phyloP scores from a whole-genome alignment of 2,113 vertebrate genomes.

The Neolamprologus caudopunctatus region DNA sequence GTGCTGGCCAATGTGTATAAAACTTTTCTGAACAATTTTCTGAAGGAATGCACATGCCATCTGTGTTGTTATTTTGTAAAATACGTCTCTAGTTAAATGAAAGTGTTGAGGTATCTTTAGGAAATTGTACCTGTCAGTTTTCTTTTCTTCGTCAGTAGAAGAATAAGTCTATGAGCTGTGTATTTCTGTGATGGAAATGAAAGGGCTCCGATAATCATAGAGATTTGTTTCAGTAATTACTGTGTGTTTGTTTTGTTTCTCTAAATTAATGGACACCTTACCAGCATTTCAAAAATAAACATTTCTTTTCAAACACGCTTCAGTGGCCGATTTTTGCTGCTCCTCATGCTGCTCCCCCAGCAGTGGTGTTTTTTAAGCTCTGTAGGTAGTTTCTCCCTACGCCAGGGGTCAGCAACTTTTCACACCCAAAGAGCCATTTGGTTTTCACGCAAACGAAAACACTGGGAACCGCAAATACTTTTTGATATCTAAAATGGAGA shows the following conservation, averaged over 20 bases:
- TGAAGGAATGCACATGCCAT: neutral
- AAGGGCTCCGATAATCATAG: constrained; percentile 39
- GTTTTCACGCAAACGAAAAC: rapidly evolving
- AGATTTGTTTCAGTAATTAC: neutral
- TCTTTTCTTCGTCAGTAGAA: neutral
- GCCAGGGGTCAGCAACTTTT: neutral
- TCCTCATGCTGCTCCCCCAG: neutral
- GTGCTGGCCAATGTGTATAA: neutral
- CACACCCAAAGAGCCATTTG: neutral
- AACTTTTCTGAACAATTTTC: neutral
- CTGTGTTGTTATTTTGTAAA: constrained; percentile 7
- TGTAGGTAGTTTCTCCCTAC: neutral
- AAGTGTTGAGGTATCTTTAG: neutral
- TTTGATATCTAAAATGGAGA: neutral
- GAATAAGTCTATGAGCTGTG: neutral
- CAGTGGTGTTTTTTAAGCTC: neutral
- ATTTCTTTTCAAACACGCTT: neutral
- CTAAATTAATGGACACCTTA: constrained; percentile 22
- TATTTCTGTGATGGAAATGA: constrained; percentile 15
- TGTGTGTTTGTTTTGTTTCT: neutral
- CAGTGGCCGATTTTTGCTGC: neutral
- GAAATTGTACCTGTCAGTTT: neutral
- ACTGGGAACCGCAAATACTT: rapidly evolving
- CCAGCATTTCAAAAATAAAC: constrained; percentile 56
- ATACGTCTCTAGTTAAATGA: neutral